phyloP scores from a whole-genome alignment of 1,140 invertebrate species.

The Eumaeus atala region DNA sequence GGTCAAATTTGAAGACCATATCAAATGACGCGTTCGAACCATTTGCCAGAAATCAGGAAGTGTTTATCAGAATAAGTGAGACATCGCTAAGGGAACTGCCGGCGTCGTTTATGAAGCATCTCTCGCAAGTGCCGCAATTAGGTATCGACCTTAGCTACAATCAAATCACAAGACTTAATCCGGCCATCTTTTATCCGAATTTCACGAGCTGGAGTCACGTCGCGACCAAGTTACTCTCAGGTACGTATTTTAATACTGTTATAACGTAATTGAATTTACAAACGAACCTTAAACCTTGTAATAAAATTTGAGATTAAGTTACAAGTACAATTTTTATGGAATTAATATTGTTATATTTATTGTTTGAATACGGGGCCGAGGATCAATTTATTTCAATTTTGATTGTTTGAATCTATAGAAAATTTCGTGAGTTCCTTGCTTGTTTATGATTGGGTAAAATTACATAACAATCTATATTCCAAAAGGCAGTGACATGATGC shows the following conservation, averaged over 20 bases:
- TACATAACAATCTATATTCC: too few species aligned
- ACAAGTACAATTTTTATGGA: background rate
- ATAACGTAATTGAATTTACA: conserved; percentile 11
- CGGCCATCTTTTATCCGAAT: conserved; percentile 89
- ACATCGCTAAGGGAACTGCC: conserved; percentile 85
- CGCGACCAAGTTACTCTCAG: conserved; percentile 85
- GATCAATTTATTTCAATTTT: too few species aligned
- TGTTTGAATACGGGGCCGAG: too few species aligned
- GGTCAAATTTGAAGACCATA: conserved; percentile 80
- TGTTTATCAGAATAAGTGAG: conserved; percentile 83
- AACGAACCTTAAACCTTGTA: conserved; percentile 4
- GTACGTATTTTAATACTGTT: conserved; percentile 62
- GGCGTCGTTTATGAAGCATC: conserved; percentile 82
- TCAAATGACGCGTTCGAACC: conserved; percentile 82
- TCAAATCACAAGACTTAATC: conserved; percentile 84
- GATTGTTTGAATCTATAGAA: too few species aligned
- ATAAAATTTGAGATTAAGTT: background rate
- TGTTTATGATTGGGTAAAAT: too few species aligned
- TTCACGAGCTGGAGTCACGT: conserved; percentile 87
- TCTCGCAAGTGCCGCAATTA: conserved; percentile 86
- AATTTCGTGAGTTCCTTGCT: too few species aligned
- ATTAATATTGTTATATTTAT: too few species aligned
- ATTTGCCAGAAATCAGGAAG: conserved; percentile 77
- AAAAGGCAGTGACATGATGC: too few species aligned
- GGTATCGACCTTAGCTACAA: conserved; percentile 88